Conservation (phyloP, 2,888 invertebrate genomes). For the Yponomeuta plumbellus region DNA sequence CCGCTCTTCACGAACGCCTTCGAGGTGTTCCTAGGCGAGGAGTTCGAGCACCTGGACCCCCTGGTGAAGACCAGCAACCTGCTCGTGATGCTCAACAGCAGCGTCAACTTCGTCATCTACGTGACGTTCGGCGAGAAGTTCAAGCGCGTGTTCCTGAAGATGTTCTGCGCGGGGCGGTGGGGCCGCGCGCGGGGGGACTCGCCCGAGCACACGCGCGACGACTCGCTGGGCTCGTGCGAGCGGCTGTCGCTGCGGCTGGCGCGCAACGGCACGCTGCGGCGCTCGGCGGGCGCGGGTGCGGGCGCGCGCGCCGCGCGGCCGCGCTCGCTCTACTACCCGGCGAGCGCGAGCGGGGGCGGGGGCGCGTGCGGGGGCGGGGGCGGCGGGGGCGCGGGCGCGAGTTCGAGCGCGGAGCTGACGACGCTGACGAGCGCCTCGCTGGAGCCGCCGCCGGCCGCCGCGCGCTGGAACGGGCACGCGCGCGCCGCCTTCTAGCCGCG, state of each 20-base stretch:
- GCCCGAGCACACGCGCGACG: slow-evolving; percentile 83
- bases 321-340: slow-evolving; percentile 26
- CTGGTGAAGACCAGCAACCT: slow-evolving; percentile 91
- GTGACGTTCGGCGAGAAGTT: slow-evolving; percentile 99
- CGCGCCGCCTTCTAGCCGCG: slow-evolving; percentile 22
- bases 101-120: slow-evolving; percentile 98
- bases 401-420: slow-evolving; percentile 38
- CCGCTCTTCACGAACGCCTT: slow-evolving; percentile 91
- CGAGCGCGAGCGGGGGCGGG: slow-evolving; percentile 12
- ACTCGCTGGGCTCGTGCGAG: slow-evolving; percentile 88
- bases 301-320: slow-evolving; percentile 29
- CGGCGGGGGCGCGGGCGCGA: slow-evolving; percentile 23
- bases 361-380: slow-evolving; percentile 22
- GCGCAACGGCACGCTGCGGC: slow-evolving; percentile 60
- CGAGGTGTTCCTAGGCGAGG: slow-evolving; percentile 81
- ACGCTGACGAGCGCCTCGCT: slow-evolving; percentile 49
- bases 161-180: slow-evolving; percentile 82
- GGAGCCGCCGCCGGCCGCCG: slow-evolving; percentile 27
- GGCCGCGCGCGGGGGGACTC: slow-evolving; percentile 78
- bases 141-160: slow-evolving; percentile 87
- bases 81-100: slow-evolving; percentile 96
- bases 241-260: slow-evolving; percentile 80
- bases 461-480: slow-evolving; percentile 28
- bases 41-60: slow-evolving; percentile 71
- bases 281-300: slow-evolving; percentile 33